phyloP scores from a whole-genome alignment of 2,113 vertebrate species.

The Cisticola juncidis region DNA sequence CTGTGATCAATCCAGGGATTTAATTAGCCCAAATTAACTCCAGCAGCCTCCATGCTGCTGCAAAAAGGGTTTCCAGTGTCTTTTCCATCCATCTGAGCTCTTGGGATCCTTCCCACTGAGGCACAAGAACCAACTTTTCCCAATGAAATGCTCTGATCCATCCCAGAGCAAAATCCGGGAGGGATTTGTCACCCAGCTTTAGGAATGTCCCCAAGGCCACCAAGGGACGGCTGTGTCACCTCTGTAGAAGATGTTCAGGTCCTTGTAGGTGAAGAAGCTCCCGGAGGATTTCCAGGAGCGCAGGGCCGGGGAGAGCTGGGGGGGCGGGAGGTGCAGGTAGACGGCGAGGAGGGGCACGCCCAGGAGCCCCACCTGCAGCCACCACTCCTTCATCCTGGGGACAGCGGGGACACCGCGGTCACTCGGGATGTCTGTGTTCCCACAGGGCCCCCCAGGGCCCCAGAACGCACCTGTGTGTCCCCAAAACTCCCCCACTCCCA shows the following conservation, averaged over 20 bases:
- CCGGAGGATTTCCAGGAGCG: conserved; percentile 84
- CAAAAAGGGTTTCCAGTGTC: neutral
- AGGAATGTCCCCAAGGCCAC: neutral
- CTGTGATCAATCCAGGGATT: neutral
- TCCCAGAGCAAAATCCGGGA: neutral
- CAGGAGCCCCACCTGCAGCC: conserved; percentile 87
- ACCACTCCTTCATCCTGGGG: conserved; percentile 90
- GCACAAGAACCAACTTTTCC: neutral
- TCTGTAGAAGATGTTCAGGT: conserved; percentile 87
- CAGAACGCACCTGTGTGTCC: neutral
- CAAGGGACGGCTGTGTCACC: conserved; percentile 48
- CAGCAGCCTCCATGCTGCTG: neutral
- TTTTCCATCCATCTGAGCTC: neutral
- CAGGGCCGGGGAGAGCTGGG: conserved; percentile 84
- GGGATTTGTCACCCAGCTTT: neutral
- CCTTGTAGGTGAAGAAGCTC: conserved; percentile 83
- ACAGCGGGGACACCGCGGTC: neutral
- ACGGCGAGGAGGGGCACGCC: conserved; percentile 86
- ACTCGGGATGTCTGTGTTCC: rapidly evolving
- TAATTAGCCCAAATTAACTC: neutral
- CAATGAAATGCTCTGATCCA: rapidly evolving
- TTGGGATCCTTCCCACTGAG: neutral
- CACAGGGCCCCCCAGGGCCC: rapidly evolving
- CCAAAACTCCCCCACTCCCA: neutral
- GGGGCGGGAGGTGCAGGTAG: conserved; percentile 90